A percentile compares a stretch with the other conserved stretches of the same genome.
Evolutionary conservation across 2,113 vertebrate species (phyloP).

Genomic region (Hiodon tergisus): DNA sequence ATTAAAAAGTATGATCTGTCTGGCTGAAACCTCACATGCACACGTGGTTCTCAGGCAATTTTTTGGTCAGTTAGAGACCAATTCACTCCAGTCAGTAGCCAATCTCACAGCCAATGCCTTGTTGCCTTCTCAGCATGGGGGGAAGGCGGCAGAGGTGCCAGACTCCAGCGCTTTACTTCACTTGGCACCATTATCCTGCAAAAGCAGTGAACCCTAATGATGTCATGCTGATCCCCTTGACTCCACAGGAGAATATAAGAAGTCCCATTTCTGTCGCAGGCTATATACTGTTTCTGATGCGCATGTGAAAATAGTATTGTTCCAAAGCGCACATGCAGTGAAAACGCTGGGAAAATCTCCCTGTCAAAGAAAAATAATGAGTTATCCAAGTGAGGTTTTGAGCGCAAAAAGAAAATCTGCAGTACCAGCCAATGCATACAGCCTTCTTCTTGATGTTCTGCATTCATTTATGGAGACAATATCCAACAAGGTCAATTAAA

Average conservation of each 20-base stretch:
- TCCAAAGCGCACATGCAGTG: background rate
- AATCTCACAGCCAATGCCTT: background rate
- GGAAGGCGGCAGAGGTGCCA: background rate
- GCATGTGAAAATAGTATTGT: too few species aligned
- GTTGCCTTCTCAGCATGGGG: background rate
- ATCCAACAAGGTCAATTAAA: background rate
- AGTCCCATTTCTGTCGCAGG: background rate
- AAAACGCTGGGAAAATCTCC: background rate
- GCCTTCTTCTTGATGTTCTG: background rate
- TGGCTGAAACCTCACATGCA: background rate
- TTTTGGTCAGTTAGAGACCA: conserved; percentile 10
- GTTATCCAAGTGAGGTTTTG: background rate
- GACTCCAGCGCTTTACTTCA: background rate
- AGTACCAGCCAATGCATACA: background rate
- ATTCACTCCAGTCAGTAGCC: background rate
- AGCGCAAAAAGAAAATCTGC: background rate
- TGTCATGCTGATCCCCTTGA: background rate
- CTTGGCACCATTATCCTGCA: conserved; percentile 7
- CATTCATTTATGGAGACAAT: background rate
- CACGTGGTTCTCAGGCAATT: conserved; percentile 5
- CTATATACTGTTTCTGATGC: background rate
- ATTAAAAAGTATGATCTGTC: background rate
- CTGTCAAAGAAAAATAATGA: background rate
- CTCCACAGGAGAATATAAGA: background rate
- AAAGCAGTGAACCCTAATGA: conserved; percentile 9